These are phyloP conservation scores for Chloroclystis v-ata DNA, from an alignment of 2,888 invertebrate species.

Conservation along the genomic window DNA sequence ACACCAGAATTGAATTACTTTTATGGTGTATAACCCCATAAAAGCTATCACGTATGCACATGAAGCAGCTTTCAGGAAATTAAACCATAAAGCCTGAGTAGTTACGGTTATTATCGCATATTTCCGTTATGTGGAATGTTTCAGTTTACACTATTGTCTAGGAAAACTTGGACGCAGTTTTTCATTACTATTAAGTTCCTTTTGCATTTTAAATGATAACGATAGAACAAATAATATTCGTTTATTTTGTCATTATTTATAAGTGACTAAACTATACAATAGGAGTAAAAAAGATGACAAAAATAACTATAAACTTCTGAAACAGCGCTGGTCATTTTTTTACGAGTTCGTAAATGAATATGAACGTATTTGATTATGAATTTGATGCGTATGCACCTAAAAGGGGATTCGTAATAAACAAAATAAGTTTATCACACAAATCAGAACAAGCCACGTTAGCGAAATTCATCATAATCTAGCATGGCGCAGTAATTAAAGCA, in stretches of 20 bases:
- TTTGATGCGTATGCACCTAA: too few relatives aligned
- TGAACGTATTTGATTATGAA: too few relatives aligned
- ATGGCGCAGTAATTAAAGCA: constrained; percentile 28
- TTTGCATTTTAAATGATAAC: too few relatives aligned
- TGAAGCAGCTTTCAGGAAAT: constrained; percentile 70
- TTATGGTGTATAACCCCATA: constrained; percentile 44
- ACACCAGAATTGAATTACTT: constrained; percentile 50
- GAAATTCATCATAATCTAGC: constrained; percentile 21
- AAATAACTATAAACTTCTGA: too few relatives aligned
- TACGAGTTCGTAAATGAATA: too few relatives aligned
- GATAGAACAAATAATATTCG: too few relatives aligned
- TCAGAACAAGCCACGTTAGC: not conserved
- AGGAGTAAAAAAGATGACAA: too few relatives aligned
- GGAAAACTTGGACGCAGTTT: too few relatives aligned
- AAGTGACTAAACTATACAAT: too few relatives aligned
- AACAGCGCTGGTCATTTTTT: too few relatives aligned
- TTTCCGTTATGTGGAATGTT: constrained; percentile 39
- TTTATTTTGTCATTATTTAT: too few relatives aligned
- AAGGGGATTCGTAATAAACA: not conserved
- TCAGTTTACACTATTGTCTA: constrained; percentile 14
- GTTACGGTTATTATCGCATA: constrained; percentile 53
- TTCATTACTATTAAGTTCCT: too few relatives aligned
- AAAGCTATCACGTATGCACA: constrained; percentile 54
- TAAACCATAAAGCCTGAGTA: constrained; percentile 62
- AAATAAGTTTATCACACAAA: not conserved